phyloP scores from a whole-genome alignment of 2,113 vertebrate genomes.

The Oryctolagus cuniculus region mOryCun1.1 NC_091436.1:164356501-164357000 shows the following conservation, averaged over 20 bases:
- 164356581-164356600: background rate
- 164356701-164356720: background rate
- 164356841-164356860: background rate
- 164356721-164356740: background rate
- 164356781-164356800: background rate
- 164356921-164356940: background rate
- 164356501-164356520: background rate
- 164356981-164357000: background rate
- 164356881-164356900: background rate
- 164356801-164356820: background rate
- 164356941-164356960: background rate
- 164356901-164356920: background rate
- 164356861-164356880: background rate
- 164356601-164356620: background rate
- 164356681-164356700: background rate
- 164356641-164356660: background rate
- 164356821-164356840: background rate
- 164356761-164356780: background rate
- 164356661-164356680: background rate
- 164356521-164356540: background rate
- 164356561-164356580: background rate
- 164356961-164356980: background rate
- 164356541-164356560: background rate
- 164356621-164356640: background rate
- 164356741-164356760: accelerated